Percentiles rank a stretch among this genome's conserved stretches.
phyloP scores from a whole-genome alignment of 2,797 vertebrate species.

The Sebastes paucispinis region DNA sequence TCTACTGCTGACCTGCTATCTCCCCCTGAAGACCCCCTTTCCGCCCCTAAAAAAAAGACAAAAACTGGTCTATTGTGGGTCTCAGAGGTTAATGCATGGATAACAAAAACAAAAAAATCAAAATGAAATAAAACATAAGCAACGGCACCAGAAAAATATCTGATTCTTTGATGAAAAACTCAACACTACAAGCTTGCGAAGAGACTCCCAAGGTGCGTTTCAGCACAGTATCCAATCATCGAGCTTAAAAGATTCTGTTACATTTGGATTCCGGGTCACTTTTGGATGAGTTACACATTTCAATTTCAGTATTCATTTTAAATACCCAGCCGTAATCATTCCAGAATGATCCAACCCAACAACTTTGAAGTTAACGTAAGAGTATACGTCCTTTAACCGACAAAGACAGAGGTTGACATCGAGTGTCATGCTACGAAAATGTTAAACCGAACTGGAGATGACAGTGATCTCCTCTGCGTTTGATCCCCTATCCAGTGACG shows the following conservation, averaged over 20 bases:
- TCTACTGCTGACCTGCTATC: too few species aligned
- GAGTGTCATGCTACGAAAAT: neutral
- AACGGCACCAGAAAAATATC: neutral
- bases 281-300: neutral
- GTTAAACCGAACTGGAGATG: slow-evolving; percentile 7
- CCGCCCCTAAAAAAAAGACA: too few species aligned
- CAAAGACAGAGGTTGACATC: slow-evolving; percentile 19
- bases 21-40: too few species aligned
- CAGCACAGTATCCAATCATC: neutral
- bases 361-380: neutral
- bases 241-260: neutral
- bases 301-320: neutral
- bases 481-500: slow-evolving; percentile 12
- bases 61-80: too few species aligned
- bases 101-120: neutral
- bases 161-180: neutral
- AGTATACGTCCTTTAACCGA: neutral
- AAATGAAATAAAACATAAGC: neutral
- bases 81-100: neutral
- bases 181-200: neutral
- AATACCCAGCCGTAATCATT: neutral
- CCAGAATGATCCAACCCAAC: neutral
- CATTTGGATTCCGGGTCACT: neutral
- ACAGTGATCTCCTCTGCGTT: slow-evolving; percentile 13
- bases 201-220: neutral